Conservation (phyloP, 2,113 vertebrate species). For the Rhegmatorhina hoffmannsi region DNA sequence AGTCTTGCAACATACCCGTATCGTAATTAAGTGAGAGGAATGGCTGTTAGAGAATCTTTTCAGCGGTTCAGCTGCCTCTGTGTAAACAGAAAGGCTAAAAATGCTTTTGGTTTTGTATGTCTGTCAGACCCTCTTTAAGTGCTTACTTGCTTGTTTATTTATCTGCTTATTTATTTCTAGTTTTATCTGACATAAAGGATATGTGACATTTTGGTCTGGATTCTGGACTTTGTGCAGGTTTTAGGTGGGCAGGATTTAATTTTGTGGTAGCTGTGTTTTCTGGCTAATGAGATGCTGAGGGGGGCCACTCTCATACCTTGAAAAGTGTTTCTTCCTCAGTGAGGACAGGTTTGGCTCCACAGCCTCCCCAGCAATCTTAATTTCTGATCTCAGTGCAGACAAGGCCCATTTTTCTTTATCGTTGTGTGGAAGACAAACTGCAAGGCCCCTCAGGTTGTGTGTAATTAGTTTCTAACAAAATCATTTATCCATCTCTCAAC, state of each 20-base stretch:
- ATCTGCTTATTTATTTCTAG: background rate
- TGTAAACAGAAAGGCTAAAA: background rate
- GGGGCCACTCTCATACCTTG: background rate
- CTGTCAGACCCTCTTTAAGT: background rate
- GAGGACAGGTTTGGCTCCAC: background rate
- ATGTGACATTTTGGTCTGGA: background rate
- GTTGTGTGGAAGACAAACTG: background rate
- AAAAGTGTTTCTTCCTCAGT: background rate
- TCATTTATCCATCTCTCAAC: slow-evolving; percentile 55
- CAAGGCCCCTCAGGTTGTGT: slow-evolving; percentile 6
- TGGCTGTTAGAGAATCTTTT: background rate
- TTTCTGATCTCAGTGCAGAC: background rate
- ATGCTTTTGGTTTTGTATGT: background rate
- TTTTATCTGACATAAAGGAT: background rate
- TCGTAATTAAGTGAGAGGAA: background rate
- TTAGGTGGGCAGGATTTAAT: background rate
- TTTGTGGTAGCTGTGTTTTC: background rate
- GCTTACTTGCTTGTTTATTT: background rate
- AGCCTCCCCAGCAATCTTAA: background rate
- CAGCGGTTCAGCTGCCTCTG: background rate
- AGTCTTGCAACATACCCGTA: background rate
- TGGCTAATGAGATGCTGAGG: background rate
- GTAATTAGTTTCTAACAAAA: slow-evolving; percentile 59
- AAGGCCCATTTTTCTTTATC: slow-evolving; percentile 10
- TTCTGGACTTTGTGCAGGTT: background rate